These are phyloP conservation scores for Sphaerophoria taeniata DNA, from an alignment of 2,888 invertebrate genomes.

Conservation along the genomic window DNA sequence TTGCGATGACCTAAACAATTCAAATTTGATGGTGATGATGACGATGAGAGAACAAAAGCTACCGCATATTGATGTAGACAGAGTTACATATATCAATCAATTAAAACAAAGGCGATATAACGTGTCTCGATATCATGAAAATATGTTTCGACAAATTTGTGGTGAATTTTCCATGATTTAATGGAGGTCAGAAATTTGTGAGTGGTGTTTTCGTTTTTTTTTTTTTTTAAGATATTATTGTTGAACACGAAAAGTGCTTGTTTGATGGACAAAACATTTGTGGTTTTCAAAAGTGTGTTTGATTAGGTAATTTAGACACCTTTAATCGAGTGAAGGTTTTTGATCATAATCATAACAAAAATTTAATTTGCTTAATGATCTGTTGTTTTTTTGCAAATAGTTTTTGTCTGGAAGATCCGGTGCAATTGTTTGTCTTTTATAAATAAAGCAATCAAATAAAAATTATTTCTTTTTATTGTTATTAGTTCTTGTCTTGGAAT, in stretches of 20 bases:
- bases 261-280: constrained; percentile 32
- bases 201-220: not conserved
- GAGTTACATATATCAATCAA: constrained; percentile 9
- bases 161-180: not conserved
- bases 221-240: constrained; percentile 21
- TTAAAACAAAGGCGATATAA: constrained; percentile 20
- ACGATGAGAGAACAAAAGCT: constrained; percentile 14
- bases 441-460: too few relatives aligned
- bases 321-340: too few relatives aligned
- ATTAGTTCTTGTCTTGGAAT: too few relatives aligned
- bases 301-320: constrained; percentile 28
- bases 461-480: too few relatives aligned
- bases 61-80: constrained; percentile 7
- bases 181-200: too few relatives aligned
- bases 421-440: too few relatives aligned
- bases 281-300: constrained; percentile 21
- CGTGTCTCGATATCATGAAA: not conserved
- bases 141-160: constrained; percentile 29
- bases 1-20: not conserved
- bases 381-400: too few relatives aligned
- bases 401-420: too few relatives aligned
- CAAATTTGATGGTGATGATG: constrained; percentile 10
- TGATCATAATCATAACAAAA: too few relatives aligned
- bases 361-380: too few relatives aligned
- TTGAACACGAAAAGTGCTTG: constrained; percentile 10